These are phyloP conservation scores for Trilocha varians DNA, from an alignment of 2,888 invertebrate genomes.

Conservation along the genomic window DNA sequence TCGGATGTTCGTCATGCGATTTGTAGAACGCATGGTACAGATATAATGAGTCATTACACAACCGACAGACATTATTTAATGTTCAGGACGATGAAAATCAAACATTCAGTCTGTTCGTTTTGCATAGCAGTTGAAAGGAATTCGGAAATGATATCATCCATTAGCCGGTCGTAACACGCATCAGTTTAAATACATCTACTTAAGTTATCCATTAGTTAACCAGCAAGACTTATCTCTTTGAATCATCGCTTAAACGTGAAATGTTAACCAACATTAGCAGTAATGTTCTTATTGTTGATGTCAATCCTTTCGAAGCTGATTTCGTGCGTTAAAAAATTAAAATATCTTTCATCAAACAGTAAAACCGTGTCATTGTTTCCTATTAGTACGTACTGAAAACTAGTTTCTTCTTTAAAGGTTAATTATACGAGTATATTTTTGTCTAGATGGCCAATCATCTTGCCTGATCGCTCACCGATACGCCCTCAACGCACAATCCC, in stretches of 20 bases:
- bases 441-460: conserved; percentile 60
- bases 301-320: no score
- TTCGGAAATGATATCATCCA: neutral
- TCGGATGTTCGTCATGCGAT: neutral
- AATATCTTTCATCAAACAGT: no score
- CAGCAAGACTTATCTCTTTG: neutral
- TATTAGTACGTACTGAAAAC: no score
- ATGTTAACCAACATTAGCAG: no score
- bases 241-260: no score
- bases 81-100: neutral
- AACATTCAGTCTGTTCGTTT: neutral
- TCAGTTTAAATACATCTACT: neutral
- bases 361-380: no score
- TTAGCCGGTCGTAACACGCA: neutral
- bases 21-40: neutral
- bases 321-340: no score
- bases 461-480: conserved; percentile 59
- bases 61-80: neutral
- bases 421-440: conserved; percentile 2
- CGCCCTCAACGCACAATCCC: conserved; percentile 46
- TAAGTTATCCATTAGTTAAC: neutral
- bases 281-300: no score
- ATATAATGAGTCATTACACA: neutral
- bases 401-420: no score
- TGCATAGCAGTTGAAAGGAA: neutral